Base-by-base conservation (phyloP, 2,113 vertebrate species). In the Telmatochromis sp. region DNA sequence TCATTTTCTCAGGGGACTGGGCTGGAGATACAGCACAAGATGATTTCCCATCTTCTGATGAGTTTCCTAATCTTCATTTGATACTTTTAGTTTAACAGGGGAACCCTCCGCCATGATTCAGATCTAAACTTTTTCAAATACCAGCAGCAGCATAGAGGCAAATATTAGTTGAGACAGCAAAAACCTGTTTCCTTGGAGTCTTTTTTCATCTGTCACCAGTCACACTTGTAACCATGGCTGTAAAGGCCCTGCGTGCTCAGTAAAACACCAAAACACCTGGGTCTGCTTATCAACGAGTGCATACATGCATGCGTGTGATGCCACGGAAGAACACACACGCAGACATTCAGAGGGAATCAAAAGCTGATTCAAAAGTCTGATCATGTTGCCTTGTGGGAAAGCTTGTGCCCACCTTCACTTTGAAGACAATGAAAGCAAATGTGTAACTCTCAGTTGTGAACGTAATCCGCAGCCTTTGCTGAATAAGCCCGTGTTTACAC, bases 231-330 rank as follows among this genome's bases (percentile, higher is more conserved):
- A 73, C 35, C 42, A 85, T 53, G 45, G 58, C 82, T 92, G 80
- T 83, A 84, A 89, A 93, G 82, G 65, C 45, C 78, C 86, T 91
- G 83, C 73, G 73, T 89, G 91, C 87, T 90, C 85, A 79, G 86
- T 79, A 90, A 94, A 93, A 92, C 80, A 23, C 71, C 88, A 89
- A 88, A 89, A 91, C 94, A 95, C 92, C 93, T 94, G 95, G 91
- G 88, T 87, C 87, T 82, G 86, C 92, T 93, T 87, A 89, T 87
- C 86, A 87, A 92, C 86, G 6, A 82, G 84, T 82, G 63, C 42
- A 51, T 63, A 45, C 78, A 75, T 87, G 87, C 60, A 33, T 71
- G 63, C 17, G 15, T 75, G 47, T 37, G 83, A 83, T 83, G 75
- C 19, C 60, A 21, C 31, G 28, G 19, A 65, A 21, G 19, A 42